phyloP scores from a whole-genome alignment of 2,797 vertebrate genomes.

The Buphagus erythrorhynchus region DNA sequence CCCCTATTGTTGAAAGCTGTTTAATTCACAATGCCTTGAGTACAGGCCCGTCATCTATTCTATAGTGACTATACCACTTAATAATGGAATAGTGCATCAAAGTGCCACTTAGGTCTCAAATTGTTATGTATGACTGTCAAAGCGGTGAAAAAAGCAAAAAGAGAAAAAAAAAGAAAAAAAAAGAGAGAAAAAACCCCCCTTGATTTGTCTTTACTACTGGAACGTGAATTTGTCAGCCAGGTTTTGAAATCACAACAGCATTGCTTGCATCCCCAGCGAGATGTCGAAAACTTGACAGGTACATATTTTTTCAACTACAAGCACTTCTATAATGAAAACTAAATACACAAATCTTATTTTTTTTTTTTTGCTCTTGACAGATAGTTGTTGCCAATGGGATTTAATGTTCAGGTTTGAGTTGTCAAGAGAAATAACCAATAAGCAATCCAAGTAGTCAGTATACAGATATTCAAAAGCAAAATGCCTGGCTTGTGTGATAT shows the following conservation, averaged over 20 bases:
- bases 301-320: conserved; percentile 92
- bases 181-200: conserved; percentile 39
- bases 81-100: conserved; percentile 84
- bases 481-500: conserved; percentile 75
- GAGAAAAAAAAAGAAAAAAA: background rate
- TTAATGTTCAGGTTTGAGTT: conserved; percentile 90
- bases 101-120: conserved; percentile 85
- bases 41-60: conserved; percentile 78
- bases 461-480: conserved; percentile 86
- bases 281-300: conserved; percentile 93
- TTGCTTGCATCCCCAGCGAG: conserved; percentile 89
- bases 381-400: conserved; percentile 92
- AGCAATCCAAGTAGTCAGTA: conserved; percentile 89
- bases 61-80: conserved; percentile 81
- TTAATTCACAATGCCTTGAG: conserved; percentile 76
- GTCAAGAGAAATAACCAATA: conserved; percentile 96
- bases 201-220: conserved; percentile 84
- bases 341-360: conserved; percentile 89
- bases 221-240: conserved; percentile 95
- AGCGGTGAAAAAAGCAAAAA: conserved; percentile 71
- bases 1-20: conserved; percentile 69
- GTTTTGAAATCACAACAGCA: conserved; percentile 92
- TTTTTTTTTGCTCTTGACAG: conserved; percentile 79
- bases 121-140: conserved; percentile 86
- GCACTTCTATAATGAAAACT: conserved; percentile 92